phyloP scores from a whole-genome alignment of 2,888 invertebrate genomes.

The Eurytoma adleriae region DNA sequence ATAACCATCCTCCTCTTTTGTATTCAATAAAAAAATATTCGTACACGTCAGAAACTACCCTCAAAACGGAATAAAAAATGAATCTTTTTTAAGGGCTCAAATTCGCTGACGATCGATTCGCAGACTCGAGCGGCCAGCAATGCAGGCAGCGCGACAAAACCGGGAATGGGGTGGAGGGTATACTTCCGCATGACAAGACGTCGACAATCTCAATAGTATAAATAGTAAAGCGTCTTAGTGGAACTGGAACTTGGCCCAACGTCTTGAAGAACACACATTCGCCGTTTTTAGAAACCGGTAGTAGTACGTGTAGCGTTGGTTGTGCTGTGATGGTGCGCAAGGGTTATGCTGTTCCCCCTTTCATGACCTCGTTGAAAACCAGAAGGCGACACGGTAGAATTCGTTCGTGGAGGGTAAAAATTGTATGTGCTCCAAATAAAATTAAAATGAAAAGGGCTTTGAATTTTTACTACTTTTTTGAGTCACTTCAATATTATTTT shows the following conservation, averaged over 20 bases:
- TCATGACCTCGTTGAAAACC: background rate
- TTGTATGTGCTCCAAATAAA: no score
- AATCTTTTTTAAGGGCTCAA: background rate
- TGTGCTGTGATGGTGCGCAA: background rate
- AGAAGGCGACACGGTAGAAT: background rate
- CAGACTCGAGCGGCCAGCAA: background rate
- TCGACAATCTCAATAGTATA: constrained; percentile 54
- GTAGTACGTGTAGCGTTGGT: no score
- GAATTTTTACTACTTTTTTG: no score
- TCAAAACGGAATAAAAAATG: no score
- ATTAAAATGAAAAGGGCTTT: no score
- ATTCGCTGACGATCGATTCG: background rate
- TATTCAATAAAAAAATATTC: background rate
- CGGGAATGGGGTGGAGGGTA: background rate
- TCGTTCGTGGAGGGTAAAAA: background rate
- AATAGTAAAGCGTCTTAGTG: constrained; percentile 59
- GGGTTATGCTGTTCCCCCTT: background rate
- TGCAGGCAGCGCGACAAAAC: background rate
- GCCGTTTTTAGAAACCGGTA: background rate
- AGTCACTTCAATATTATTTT: no score
- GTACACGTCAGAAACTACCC: background rate
- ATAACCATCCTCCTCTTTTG: background rate
- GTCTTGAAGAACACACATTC: constrained; percentile 31
- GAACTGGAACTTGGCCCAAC: constrained; percentile 60
- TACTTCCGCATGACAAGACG: constrained; percentile 45